Evolutionary conservation across 92 coral and sea anemone genomes (phyloP), one percentile per base, ranked within the genome.

Genomic region (Heteractis magnifica): DNA sequence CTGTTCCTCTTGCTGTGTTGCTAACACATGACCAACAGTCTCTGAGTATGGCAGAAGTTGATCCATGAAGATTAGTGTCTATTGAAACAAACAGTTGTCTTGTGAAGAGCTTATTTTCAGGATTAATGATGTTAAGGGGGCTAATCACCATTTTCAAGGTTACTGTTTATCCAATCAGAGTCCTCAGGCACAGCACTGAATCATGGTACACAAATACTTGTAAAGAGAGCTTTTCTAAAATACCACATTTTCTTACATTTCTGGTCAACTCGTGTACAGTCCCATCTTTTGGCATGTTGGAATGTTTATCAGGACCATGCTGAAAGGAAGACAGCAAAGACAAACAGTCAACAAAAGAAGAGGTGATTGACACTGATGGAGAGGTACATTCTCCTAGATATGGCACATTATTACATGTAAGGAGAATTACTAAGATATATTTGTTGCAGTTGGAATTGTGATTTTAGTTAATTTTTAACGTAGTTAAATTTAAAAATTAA

Each of bases 281-380:
- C 19, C 99, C 99, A 84, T 96, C 99, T 52, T 93, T 94, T 4
- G 99, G 99, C 99, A 96, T 94, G 86, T 96, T 96, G 50, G 95
- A 94, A 79, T 96, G 99, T 72, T 96, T 96, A 81, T 94, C 99
- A 49, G 99, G 98, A 10, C 92, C 98, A 34, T 96, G 99, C 99
- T 96, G 84, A 10, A 62, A 62, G 18, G 70, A 62, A 62, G 7
- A 62, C 18, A 62, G 7, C 3, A 62, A 62, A 18, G 26, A 16
- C 18, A 62, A 5, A 18, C 6, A 62, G 23, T 8, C 72, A 77
- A 82, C 52, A 23, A 71, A 76, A 34, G 7, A 51, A 19, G 1
- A n/a, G 58, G n/a, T 34, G 4, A 56, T n/a, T 16, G 49, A 60
- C 15, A 86, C 52, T 20, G 26, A 26, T 26, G 6, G 49, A 83